Base-by-base conservation (phyloP, 2,113 vertebrate species). In the Pygoscelis adeliae region DNA sequence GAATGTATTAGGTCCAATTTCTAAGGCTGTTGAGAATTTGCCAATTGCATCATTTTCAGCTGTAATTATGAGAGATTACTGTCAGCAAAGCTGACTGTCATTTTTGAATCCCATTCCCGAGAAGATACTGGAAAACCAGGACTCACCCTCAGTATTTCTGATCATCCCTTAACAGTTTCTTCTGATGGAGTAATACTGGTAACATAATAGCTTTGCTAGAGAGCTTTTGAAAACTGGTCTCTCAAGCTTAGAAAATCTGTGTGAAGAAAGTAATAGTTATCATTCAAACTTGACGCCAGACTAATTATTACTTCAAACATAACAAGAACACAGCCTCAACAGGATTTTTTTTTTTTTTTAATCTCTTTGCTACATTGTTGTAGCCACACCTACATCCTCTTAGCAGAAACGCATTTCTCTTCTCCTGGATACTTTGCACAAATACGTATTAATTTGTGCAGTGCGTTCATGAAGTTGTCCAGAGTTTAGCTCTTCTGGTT, bases 251-350 rank as follows among this genome's bases (percentile, higher is more conserved):
- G 93, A 90, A 95, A 92, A 97, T 71, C 89, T 82, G 73, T 77
- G 46, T 91, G 93, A 96, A 92, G 83, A 96, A 93, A 96, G 85
- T 92, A 94, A 56, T 96, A 92, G 93, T 96, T 97, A 96, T 95
- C 92, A 86, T 92, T 83, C 56, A 72, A 84, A 97, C 89, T 82
- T 96, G 97, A 97, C n/a, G 65, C 92, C 96, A 97, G 93, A 56
- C 93, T 97, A 97, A 97, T 98, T 97, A 96, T 66, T 96, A 94
- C 91, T 97, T 98, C 89, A 97, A 97, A 97, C 86, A 73, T 62
- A 84, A 84, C 29, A 76, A 87, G 80, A 87, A 71, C 89, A 83
- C 40, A 94, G 46, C 92, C 89, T 78, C 83, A 89, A 84, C 79
- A 82, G 66, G 61, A 46, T 53, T 18, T 9, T 42, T 69, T 62